Evolutionary conservation across 2,113 vertebrate species (phyloP).

Genomic region (Calidris pugnax): DNA sequence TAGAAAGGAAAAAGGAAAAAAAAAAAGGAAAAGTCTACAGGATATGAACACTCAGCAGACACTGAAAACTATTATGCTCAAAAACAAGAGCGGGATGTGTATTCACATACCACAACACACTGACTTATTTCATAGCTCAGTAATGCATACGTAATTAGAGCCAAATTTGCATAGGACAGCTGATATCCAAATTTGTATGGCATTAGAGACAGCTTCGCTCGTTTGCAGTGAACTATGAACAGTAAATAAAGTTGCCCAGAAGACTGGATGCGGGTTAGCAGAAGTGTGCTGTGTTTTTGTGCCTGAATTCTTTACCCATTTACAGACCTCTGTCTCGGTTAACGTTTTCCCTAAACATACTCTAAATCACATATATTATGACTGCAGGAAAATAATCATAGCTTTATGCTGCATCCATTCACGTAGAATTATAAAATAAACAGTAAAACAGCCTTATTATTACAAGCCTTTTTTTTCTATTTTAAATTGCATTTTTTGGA

Average conservation of each 20-base stretch:
- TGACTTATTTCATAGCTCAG: conserved; percentile 56
- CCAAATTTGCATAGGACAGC: conserved; percentile 52
- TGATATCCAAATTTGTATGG: conserved; percentile 20
- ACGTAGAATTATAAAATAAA: conserved; percentile 41
- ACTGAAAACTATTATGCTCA: conserved; percentile 50
- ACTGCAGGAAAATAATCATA: conserved; percentile 29
- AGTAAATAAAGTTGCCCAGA: background rate
- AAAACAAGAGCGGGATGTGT: conserved; percentile 57
- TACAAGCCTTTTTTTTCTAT: background rate
- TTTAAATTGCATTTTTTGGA: background rate
- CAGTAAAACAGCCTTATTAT: background rate
- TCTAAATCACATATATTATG: background rate
- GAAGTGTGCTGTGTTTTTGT: background rate
- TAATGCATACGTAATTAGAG: conserved; percentile 24
- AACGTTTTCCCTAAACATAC: background rate
- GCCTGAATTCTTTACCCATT: background rate
- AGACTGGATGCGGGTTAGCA: background rate
- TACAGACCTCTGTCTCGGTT: background rate
- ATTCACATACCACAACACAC: conserved; percentile 36
- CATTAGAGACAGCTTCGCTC: background rate
- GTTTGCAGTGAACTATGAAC: background rate
- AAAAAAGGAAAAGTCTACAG: conserved; percentile 14
- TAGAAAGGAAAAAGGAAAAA: background rate
- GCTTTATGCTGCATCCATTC: conserved; percentile 26
- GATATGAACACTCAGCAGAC: conserved; percentile 26